phyloP scores from a whole-genome alignment of 2,113 vertebrate genomes.

The Puma concolor region DNA sequence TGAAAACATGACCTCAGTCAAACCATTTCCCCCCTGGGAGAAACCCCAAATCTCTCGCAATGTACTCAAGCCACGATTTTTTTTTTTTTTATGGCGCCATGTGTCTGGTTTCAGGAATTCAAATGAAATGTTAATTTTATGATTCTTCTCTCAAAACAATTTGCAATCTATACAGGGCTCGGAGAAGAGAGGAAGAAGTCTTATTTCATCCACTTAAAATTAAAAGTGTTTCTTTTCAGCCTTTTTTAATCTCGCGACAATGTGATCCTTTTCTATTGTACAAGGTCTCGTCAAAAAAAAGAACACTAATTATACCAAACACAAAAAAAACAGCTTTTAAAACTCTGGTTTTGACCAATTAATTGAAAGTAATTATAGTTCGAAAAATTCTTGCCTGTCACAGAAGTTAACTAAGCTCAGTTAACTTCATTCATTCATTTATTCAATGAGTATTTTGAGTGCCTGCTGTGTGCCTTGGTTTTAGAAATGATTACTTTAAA shows the following conservation, averaged over 20 bases:
- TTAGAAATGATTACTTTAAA: background rate
- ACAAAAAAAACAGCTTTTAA: slow-evolving; percentile 13
- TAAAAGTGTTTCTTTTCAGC: slow-evolving; percentile 12
- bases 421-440: background rate
- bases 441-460: background rate
- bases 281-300: slow-evolving; percentile 17
- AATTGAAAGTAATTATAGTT: slow-evolving; percentile 27
- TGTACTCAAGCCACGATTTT: background rate
- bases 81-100: background rate
- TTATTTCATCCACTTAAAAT: slow-evolving; percentile 1
- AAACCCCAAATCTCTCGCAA: background rate
- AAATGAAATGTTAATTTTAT: background rate
- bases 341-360: slow-evolving; percentile 10
- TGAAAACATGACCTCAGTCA: background rate
- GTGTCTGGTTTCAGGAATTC: background rate
- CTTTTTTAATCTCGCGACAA: slow-evolving; percentile 5
- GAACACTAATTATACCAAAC: background rate
- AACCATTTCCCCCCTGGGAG: background rate
- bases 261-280: background rate
- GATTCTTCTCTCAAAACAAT: slow-evolving; percentile 12
- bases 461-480: background rate
- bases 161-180: background rate
- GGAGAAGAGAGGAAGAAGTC: background rate
- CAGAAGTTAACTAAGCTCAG: background rate
- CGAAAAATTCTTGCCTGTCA: slow-evolving; percentile 5